Percentiles rank a stretch among this genome's conserved stretches.
These are phyloP conservation scores for Melanitta fusca DNA, from an alignment of 2,797 vertebrate species.

Conservation along the genomic window DNA sequence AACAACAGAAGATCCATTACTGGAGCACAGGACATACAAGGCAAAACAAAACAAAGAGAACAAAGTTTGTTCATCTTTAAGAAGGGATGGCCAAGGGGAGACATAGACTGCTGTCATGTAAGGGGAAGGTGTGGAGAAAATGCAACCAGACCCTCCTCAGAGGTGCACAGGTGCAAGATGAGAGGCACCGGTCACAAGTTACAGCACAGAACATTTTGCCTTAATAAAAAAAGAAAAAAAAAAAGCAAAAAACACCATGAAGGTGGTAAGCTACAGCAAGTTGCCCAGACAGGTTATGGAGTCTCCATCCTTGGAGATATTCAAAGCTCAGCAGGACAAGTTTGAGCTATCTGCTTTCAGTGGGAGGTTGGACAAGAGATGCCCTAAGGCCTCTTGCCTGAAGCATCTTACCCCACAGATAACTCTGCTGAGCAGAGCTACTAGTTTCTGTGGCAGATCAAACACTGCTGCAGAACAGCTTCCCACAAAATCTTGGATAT, in stretches of 20 bases:
- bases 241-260: fast-evolving
- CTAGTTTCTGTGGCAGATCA: not conserved
- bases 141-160: not conserved
- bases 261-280: not conserved
- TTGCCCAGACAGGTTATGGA: not conserved
- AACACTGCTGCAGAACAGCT: not conserved
- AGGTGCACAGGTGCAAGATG: not conserved
- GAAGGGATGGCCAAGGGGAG: not conserved
- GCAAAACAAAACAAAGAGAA: not conserved
- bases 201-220: not conserved
- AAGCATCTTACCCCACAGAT: fast-evolving
- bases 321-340: not conserved
- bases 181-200: not conserved
- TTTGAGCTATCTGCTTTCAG: not conserved
- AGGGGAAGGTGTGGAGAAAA: not conserved
- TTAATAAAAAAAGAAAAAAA: not conserved
- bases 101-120: not conserved
- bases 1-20: not conserved
- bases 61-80: not conserved
- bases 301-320: not conserved
- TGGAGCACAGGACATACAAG: not conserved
- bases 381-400: too few species aligned
- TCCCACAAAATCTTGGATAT: not conserved
- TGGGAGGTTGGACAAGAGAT: not conserved
- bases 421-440: not conserved